phyloP scores from a whole-genome alignment of 2,888 invertebrate genomes.

The Apotomis betuletana region DNA sequence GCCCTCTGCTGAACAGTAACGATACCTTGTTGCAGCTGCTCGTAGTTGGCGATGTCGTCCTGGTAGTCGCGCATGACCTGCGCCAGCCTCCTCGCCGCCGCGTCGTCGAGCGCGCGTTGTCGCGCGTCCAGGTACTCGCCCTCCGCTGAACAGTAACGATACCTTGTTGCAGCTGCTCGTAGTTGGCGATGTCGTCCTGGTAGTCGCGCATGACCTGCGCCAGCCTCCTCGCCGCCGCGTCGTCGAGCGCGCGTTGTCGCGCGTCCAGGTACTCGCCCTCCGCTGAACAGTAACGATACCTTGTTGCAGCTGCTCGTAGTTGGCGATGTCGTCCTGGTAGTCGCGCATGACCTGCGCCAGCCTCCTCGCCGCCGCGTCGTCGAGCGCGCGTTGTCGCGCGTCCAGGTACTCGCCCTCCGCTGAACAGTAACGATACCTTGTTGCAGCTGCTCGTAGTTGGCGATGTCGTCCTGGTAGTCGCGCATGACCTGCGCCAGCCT shows the following conservation, averaged over 20 bases:
- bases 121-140: conserved; percentile 88
- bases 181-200: conserved; percentile 89
- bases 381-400: conserved; percentile 88
- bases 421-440: conserved; percentile 70
- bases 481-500: conserved; percentile 91
- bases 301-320: conserved; percentile 86
- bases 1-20: conserved; percentile 44
- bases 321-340: conserved; percentile 90
- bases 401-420: conserved; percentile 85
- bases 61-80: conserved; percentile 93
- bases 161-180: conserved; percentile 86
- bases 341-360: conserved; percentile 92
- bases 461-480: conserved; percentile 92
- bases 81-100: conserved; percentile 89
- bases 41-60: conserved; percentile 88
- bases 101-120: conserved; percentile 88
- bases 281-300: conserved; percentile 60
- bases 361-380: conserved; percentile 88
- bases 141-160: conserved; percentile 42
- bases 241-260: conserved; percentile 88
- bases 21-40: conserved; percentile 85
- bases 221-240: conserved; percentile 89
- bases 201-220: conserved; percentile 92
- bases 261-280: conserved; percentile 87
- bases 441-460: conserved; percentile 86